These are phyloP conservation scores for Rhabdornis inornatus DNA, from an alignment of 2,113 vertebrate genomes.

Conservation along the genomic window DNA sequence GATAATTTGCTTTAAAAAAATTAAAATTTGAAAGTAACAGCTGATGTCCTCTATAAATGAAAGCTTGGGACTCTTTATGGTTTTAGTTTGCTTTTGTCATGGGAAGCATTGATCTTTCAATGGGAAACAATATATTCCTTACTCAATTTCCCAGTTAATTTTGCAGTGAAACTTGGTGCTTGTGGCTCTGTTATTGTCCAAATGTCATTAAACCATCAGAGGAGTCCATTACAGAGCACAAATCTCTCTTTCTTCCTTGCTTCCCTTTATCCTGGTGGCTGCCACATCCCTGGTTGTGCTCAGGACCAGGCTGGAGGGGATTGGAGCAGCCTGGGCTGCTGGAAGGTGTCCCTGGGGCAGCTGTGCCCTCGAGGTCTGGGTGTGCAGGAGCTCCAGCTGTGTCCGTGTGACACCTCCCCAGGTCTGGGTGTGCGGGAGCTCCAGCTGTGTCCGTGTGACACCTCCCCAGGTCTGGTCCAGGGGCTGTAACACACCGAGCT, in stretches of 20 bases:
- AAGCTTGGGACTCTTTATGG: background rate
- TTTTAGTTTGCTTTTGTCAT: background rate
- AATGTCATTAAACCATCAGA: background rate
- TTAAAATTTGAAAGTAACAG: background rate
- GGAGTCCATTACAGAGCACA: background rate
- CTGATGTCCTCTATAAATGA: background rate
- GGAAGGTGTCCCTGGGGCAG: background rate
- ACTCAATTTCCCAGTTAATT: background rate
- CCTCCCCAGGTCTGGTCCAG: too few species aligned
- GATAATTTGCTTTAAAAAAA: background rate
- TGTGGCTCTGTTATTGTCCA: background rate
- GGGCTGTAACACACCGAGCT: too few species aligned
- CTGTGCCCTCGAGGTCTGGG: too few species aligned
- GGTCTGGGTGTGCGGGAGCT: too few species aligned
- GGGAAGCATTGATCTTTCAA: background rate
- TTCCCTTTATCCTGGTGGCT: background rate
- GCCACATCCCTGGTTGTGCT: background rate
- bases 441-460: too few species aligned
- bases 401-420: too few species aligned
- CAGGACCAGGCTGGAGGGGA: fast-evolving
- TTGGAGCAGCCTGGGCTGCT: fast-evolving
- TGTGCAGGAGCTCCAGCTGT: background rate
- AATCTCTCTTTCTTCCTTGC: fast-evolving
- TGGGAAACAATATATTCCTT: background rate
- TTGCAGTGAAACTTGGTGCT: background rate